Evolutionary conservation across 1,140 invertebrate genomes (phyloP), one percentile per base, ranked within the genome.

Genomic region (Platyscapa corneri): DNA sequence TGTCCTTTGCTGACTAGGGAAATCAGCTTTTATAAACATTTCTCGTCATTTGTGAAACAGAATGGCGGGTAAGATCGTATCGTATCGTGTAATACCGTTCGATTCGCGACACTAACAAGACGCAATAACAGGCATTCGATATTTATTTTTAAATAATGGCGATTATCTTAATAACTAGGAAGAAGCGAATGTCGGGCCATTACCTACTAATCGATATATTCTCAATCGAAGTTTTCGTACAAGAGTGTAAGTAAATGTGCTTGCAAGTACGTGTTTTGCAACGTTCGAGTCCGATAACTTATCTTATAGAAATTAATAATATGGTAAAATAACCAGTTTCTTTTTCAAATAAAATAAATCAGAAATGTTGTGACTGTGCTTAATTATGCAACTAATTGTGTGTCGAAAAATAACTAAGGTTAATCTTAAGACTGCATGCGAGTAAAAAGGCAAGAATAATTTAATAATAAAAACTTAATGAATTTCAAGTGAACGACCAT

Each of bases 71-170:
- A 16, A 56, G 81, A 82, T 82, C 20, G 10, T 82, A 83, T 83
- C 82, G 82, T 16, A 1, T 27, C 6, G 6, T 46, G n/a, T n/a
- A n/a, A n/a, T 49, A 67, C 60, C 53, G 49, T 49, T 0, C n/a
- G 72, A 76, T 83, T 75, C 42, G 46, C 82, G 72, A 75, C 82
- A 76, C 72, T 83, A 83, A 83, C 56, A 34, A 83, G 82, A 64
- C n/a, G 37, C 72, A 53, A 83, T 83, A n/a, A 53, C 37, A 53
- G 56, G 37, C 27, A 46, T 46, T 83, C 53, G 70, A 83, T 83
- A 74, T 23, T 32, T 46, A 32, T 82, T 60, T 49, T 30, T 67
- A 67, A 42, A 37, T 78, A 56, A 42, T 30, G 46, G 32, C 49
- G 46, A 56, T 78, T 78, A 60, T 78, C 30, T 60, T 8, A 23